Evolutionary conservation across 1,140 invertebrate genomes (phyloP).

Genomic region (Helicorthomorpha holstii): DNA sequence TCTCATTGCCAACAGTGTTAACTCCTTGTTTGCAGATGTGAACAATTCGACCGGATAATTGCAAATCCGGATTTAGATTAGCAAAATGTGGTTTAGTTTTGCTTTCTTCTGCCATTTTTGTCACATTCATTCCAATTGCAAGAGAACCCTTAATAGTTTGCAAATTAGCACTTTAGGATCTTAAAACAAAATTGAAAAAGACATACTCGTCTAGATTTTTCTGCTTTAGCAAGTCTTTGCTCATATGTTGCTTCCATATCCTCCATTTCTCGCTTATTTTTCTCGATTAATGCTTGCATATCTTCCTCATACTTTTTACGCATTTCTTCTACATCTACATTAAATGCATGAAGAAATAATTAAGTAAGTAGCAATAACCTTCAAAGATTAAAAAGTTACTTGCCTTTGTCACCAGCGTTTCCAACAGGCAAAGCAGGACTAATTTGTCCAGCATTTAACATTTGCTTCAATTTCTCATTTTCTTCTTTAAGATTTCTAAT

Average conservation of each 20-base stretch:
- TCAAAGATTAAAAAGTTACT: no score
- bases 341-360: not conserved
- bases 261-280: conserved; percentile 37
- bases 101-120: conserved; percentile 28
- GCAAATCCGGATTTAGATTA: conserved; percentile 42
- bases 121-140: no score
- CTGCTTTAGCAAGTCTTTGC: conserved; percentile 28
- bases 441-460: conserved; percentile 23
- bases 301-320: conserved; percentile 28
- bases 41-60: conserved; percentile 35
- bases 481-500: conserved; percentile 41
- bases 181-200: no score
- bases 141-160: no score
- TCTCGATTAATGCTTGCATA: conserved; percentile 33
- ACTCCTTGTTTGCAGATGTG: conserved; percentile 32
- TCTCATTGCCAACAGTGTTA: conserved; percentile 31
- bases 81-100: conserved; percentile 34
- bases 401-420: not conserved
- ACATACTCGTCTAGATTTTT: conserved; percentile 18
- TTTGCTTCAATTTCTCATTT: conserved; percentile 34
- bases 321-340: conserved; percentile 22
- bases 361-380: not conserved
- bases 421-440: not conserved
- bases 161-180: no score
- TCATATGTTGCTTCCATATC: conserved; percentile 37